Percentiles rank a stretch among this genome's conserved stretches.
These are phyloP conservation scores for Sabatieria punctata DNA, from an alignment of 2,888 invertebrate species.

Conservation along the genomic window DNA sequence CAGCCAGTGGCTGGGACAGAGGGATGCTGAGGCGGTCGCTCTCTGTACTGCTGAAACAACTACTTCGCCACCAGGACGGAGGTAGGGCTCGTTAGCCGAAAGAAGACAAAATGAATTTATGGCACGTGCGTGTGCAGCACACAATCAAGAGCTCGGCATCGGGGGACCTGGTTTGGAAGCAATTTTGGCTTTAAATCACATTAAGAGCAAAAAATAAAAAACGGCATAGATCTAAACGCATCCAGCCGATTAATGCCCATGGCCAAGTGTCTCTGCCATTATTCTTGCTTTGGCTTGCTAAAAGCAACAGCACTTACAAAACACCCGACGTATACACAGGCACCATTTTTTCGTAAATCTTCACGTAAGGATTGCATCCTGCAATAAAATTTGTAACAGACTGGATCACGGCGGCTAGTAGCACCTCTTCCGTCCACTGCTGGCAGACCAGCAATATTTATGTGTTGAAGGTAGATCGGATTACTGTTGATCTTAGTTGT, in stretches of 20 bases:
- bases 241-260: too few species aligned
- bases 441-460: constrained; percentile 67
- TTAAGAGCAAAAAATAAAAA: too few species aligned
- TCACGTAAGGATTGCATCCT: constrained; percentile 36
- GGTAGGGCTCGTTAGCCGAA: too few species aligned
- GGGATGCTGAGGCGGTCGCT: not conserved
- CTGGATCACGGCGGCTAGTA: constrained; percentile 1
- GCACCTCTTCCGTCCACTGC: constrained; percentile 47
- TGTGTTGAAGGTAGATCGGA: constrained; percentile 65
- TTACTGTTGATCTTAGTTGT: constrained; percentile 70
- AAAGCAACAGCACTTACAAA: constrained; percentile 45
- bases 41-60: not conserved
- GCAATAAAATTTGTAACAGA: constrained; percentile 12
- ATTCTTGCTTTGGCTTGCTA: too few species aligned
- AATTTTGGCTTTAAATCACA: too few species aligned
- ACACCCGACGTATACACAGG: constrained; percentile 71
- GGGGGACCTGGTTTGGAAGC: too few species aligned
- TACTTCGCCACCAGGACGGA: too few species aligned
- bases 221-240: too few species aligned
- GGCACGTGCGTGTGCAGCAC: too few species aligned
- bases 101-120: too few species aligned
- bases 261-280: too few species aligned
- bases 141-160: too few species aligned
- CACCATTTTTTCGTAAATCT: constrained; percentile 72
- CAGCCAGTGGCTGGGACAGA: constrained; percentile 39